Evolutionary conservation across 2,888 invertebrate genomes (phyloP).

Genomic region (Dryobotodes eremita): DNA sequence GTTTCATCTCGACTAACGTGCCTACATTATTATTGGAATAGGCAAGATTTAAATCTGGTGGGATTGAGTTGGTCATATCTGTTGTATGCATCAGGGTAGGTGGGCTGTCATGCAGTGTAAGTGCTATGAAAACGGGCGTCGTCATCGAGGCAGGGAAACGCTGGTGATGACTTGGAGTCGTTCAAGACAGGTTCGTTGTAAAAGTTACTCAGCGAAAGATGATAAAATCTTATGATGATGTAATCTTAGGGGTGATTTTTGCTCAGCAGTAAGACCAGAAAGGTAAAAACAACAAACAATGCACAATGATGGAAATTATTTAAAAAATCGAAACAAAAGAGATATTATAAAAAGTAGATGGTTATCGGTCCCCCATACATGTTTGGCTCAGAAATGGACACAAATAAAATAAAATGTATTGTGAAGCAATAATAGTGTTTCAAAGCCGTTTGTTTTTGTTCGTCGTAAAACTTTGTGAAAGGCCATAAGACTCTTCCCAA

Average conservation of each 20-base stretch:
- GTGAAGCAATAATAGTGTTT: too few relatives aligned
- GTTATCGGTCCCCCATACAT: too few relatives aligned
- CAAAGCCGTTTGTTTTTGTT: too few relatives aligned
- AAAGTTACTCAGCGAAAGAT: background rate
- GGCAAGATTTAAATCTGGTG: slow-evolving; percentile 8
- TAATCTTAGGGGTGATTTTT: background rate
- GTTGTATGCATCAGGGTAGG: background rate
- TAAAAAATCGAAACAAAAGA: background rate
- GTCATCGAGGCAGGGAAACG: too few relatives aligned
- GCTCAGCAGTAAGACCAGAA: too few relatives aligned
- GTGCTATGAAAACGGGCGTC: background rate
- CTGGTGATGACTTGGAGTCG: background rate
- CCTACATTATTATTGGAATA: slow-evolving; percentile 13
- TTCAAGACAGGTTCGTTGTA: background rate
- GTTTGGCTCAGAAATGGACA: too few relatives aligned
- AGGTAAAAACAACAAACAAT: background rate
- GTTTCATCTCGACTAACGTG: background rate
- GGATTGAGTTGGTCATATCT: background rate
- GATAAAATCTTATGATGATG: too few relatives aligned
- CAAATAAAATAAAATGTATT: too few relatives aligned
- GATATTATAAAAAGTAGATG: background rate
- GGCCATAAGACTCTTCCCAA: too few relatives aligned
- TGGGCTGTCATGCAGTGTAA: too few relatives aligned
- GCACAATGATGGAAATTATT: background rate
- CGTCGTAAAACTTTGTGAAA: too few relatives aligned